Evolutionary conservation across 1,140 invertebrate species (phyloP).

Genomic region (Drosophila willistoni): DNA sequence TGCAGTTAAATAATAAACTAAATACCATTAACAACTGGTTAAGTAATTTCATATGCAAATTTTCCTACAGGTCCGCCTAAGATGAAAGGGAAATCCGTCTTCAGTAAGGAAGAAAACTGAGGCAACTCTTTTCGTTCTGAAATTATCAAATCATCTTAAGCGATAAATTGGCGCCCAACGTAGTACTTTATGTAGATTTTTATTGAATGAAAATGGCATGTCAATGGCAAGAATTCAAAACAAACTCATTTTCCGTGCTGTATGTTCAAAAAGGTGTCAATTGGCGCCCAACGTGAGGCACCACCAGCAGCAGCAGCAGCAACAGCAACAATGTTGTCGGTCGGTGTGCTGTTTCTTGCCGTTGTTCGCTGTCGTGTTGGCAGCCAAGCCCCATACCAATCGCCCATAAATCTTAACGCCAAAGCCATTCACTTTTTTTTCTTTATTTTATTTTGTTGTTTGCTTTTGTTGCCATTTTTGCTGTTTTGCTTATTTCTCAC

Average conservation of each 20-base stretch:
- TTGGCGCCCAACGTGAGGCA: slow-evolving; percentile 30
- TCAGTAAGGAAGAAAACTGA: neutral
- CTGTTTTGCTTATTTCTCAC: slow-evolving; percentile 10
- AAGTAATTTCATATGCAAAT: slow-evolving; percentile 59
- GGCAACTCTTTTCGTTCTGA: neutral
- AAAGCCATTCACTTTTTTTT: slow-evolving; percentile 71
- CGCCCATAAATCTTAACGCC: slow-evolving; percentile 68
- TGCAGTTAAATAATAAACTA: slow-evolving; percentile 21
- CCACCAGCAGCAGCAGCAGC: slow-evolving; percentile 48
- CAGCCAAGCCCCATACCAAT: slow-evolving; percentile 76
- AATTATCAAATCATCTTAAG: neutral
- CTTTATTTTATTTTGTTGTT: neutral
- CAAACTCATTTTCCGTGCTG: slow-evolving; percentile 35
- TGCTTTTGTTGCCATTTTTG: slow-evolving; percentile 12
- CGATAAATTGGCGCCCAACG: slow-evolving; percentile 14
- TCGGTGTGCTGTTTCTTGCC: slow-evolving; percentile 40
- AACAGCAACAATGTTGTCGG: slow-evolving; percentile 48
- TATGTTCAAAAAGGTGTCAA: slow-evolving; percentile 51
- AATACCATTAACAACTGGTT: slow-evolving; percentile 48
- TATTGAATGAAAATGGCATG: slow-evolving; percentile 31
- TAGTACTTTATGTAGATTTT: neutral
- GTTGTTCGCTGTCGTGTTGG: slow-evolving; percentile 72
- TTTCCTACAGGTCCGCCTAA: slow-evolving; percentile 54
- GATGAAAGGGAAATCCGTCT: slow-evolving; percentile 10
- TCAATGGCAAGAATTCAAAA: slow-evolving; percentile 44